Evolutionary conservation across 1,140 invertebrate genomes (phyloP), one percentile per base, ranked within the genome.

Genomic region (Macrosteles quadrilineatus): DNA sequence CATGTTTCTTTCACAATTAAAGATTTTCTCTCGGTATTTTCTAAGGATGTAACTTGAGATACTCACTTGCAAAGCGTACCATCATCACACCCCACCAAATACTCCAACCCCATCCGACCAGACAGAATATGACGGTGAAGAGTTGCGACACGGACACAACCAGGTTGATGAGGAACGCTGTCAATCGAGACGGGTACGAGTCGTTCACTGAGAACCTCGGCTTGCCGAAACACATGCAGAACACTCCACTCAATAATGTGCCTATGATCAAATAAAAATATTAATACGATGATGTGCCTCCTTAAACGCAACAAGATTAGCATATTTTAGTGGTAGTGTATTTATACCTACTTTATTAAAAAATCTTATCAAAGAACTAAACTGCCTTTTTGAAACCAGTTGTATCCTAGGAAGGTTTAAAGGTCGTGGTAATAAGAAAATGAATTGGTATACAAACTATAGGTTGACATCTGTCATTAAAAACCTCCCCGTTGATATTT

Each of bases 51-150:
- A n/a, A n/a, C n/a, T n/a, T n/a, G n/a, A n/a, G n/a, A n/a, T n/a
- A 84, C 87, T 86, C 78, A 91, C 89, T 86, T 74, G 91, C 89
- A 79, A 91, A 82, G 77, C 85, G 88, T 14, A 94, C 80, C 87
- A 97, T 93, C 73, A 94, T 94, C 68, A 95, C 88, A 21, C 95
- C 96, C 96, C 96, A 98, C 86, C 94, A 96, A 65, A 98, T 90
- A 31, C 94, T 96, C 96, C 96, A 98, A 71, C 96, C 95, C 96
- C 96, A 98, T 2, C 96, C 96, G 30, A 98, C 95, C 6, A 97
- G 86, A 71, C 95, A 91, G 80, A 98, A 97, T 25, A 97, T 85
- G n/a, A 97, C 91, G 2, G 94, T 96, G 81, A 96, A 96, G 62
- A 94, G 83, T 81, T 98, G 96, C 32, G 90, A 87, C 23, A 90